A percentile compares a stretch with the other conserved stretches of the same genome.
Evolutionary conservation across 2,888 invertebrate species (phyloP).

Genomic region (Gortyna flavago): DNA sequence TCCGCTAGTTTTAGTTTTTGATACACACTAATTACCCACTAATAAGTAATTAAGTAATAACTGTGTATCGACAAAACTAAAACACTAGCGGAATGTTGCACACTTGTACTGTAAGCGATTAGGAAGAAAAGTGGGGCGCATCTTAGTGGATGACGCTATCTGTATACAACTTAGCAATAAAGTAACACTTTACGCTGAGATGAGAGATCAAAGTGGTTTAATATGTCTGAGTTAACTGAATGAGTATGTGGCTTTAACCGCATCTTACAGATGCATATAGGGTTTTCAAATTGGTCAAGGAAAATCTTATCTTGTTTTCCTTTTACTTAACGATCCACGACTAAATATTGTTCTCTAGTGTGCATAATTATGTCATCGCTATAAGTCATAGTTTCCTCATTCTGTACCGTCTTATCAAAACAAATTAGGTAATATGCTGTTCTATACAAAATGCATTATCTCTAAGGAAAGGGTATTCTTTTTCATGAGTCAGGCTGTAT

Average conservation of each 20-base stretch:
- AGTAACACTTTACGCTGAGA: not conserved
- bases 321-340: conserved; percentile 16
- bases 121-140: too few species aligned
- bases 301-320: conserved; percentile 40
- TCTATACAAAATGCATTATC: not conserved
- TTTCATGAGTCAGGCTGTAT: not conserved
- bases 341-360: conserved; percentile 15
- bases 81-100: too few species aligned
- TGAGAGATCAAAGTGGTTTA: not conserved
- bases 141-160: too few species aligned
- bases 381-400: not conserved
- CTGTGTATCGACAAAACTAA: too few species aligned
- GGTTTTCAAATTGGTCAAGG: conserved; percentile 25
- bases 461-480: not conserved
- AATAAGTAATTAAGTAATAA: too few species aligned
- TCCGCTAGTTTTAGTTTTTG: too few species aligned
- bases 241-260: conserved; percentile 1
- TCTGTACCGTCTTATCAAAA: not conserved
- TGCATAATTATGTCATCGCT: conserved; percentile 13
- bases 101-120: too few species aligned
- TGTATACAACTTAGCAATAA: not conserved
- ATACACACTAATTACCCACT: too few species aligned
- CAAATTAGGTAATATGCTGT: not conserved
- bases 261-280: not conserved
- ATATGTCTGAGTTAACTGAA: not conserved